A percentile compares a stretch with the other conserved stretches of the same genome.
phyloP scores from a whole-genome alignment of 2,113 vertebrate species.

The Xyliphius kryptos region DNA sequence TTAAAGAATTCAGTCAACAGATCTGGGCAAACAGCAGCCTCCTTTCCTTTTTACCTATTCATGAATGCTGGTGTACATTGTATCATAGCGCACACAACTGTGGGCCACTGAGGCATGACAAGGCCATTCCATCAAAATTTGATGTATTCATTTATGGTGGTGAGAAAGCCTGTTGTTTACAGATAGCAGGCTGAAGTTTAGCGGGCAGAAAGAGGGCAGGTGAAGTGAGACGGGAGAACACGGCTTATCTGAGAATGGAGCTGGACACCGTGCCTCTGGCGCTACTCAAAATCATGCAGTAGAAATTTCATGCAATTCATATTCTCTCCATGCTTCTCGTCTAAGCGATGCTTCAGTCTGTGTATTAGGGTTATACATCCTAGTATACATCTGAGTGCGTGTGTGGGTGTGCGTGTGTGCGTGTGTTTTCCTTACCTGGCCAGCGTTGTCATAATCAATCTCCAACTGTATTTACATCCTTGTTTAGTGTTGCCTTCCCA shows the following conservation, averaged over 20 bases:
- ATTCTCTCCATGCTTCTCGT: slow-evolving; percentile 1
- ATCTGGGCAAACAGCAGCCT: no score
- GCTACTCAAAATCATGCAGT: slow-evolving; percentile 37
- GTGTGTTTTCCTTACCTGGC: no score
- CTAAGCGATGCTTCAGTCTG: slow-evolving; percentile 12
- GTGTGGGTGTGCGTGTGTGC: no score
- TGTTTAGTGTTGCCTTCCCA: slow-evolving; percentile 54
- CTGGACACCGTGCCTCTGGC: slow-evolving; percentile 39
- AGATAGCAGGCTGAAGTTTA: slow-evolving; percentile 53
- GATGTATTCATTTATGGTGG: slow-evolving; percentile 63
- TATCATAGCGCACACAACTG: no score
- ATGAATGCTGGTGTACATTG: no score
- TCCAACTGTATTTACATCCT: slow-evolving; percentile 50
- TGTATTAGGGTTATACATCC: slow-evolving; percentile 1
- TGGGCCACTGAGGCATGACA: slow-evolving; percentile 38
- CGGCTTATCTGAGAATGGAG: slow-evolving; percentile 35
- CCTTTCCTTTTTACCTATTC: no score
- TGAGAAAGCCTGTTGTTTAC: slow-evolving; percentile 69
- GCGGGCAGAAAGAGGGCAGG: no score
- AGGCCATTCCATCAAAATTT: slow-evolving; percentile 60
- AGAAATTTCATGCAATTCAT: slow-evolving; percentile 38
- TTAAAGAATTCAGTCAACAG: no score
- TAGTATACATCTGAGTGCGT: no score
- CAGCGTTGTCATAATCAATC: slow-evolving; percentile 26
- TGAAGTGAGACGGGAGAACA: slow-evolving; percentile 52